Conservation (phyloP, 2,888 invertebrate genomes). For the Heliconius hortense region DNA sequence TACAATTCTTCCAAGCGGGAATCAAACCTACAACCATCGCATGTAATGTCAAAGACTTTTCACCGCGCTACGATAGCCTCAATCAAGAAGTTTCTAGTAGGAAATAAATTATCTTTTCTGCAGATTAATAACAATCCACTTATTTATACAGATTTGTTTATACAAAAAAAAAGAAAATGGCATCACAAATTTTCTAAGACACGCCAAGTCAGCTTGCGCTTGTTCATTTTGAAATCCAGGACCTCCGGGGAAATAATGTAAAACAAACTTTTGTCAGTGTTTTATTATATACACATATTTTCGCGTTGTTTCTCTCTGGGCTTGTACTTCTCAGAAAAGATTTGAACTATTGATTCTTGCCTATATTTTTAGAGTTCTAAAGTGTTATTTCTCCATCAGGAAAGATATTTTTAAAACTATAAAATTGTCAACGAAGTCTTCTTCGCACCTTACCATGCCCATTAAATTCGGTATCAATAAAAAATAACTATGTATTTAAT, state of each 20-base stretch:
- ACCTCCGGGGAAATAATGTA: slow-evolving; percentile 18
- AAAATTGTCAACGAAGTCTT: no score
- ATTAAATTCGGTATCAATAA: no score
- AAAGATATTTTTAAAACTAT: neutral
- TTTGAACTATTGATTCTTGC: neutral
- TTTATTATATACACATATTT: neutral
- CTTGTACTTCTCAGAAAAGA: neutral
- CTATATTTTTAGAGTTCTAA: neutral
- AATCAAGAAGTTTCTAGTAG: neutral
- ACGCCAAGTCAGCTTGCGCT: neutral
- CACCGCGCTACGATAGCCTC: neutral
- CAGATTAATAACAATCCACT: no score
- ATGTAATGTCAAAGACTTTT: neutral
- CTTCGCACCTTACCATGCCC: no score
- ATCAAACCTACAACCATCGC: neutral
- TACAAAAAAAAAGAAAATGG: neutral
- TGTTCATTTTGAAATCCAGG: slow-evolving; percentile 11
- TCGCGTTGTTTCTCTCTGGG: neutral
- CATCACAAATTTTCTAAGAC: neutral
- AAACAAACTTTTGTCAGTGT: slow-evolving; percentile 2
- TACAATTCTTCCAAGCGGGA: neutral
- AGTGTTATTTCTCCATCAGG: neutral
- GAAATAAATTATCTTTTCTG: neutral
- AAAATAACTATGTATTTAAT: no score
- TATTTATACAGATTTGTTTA: neutral